These are phyloP conservation scores for Prunella fulvescens DNA, from an alignment of 2,113 vertebrate species.

Conservation along the genomic window DNA sequence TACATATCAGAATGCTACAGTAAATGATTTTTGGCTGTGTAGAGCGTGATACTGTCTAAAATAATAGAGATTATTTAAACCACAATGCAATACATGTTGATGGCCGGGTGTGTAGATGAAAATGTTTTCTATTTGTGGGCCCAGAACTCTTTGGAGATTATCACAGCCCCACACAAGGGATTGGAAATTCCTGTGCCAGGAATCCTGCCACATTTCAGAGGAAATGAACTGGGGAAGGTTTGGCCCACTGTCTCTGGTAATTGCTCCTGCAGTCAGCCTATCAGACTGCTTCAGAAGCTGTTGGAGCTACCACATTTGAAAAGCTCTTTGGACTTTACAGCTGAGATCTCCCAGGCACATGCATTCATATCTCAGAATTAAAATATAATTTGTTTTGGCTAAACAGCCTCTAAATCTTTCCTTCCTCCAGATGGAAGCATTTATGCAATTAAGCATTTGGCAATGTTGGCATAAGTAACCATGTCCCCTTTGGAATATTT, in stretches of 20 bases:
- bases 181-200: not conserved
- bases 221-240: not conserved
- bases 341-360: constrained; percentile 13
- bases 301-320: not conserved
- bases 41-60: not conserved
- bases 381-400: constrained; percentile 33
- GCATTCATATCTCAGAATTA: not conserved
- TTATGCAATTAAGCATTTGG: constrained; percentile 48
- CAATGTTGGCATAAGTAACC: constrained; percentile 5
- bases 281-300: not conserved
- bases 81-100: not conserved
- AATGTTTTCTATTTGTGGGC: not conserved
- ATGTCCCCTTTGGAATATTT: constrained; percentile 20
- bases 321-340: not conserved
- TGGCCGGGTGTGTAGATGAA: not conserved
- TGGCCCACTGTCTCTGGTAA: not conserved
- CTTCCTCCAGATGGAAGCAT: constrained; percentile 48
- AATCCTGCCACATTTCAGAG: not conserved
- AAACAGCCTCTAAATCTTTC: constrained; percentile 24
- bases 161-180: fast-evolving
- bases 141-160: not conserved
- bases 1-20: not conserved
- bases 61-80: not conserved
- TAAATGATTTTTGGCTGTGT: not conserved
- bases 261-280: not conserved